Percentiles rank a stretch among this genome's conserved stretches.
phyloP scores from a whole-genome alignment of 2,797 vertebrate genomes.

The Sciurus vulgaris region DNA sequence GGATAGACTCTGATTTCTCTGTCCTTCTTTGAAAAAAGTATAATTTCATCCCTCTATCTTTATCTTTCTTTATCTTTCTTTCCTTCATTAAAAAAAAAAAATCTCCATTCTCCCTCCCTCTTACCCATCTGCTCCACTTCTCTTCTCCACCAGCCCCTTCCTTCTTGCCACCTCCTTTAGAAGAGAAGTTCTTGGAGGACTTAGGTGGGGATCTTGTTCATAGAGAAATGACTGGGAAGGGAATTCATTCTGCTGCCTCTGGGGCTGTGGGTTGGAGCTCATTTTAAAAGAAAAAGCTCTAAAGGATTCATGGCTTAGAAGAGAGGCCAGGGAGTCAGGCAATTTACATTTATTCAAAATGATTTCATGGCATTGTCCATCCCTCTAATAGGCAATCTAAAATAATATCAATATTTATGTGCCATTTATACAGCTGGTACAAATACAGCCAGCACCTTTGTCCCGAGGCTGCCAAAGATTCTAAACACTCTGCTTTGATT shows the following conservation, averaged over 20 bases:
- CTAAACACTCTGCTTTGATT: conserved; percentile 7
- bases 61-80: not conserved
- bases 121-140: not conserved
- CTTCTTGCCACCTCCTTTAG: not conserved
- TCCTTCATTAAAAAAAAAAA: not conserved
- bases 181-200: not conserved
- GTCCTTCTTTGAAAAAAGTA: not conserved
- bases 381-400: conserved; percentile 32
- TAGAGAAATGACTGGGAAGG: not conserved
- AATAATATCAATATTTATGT: conserved; percentile 7
- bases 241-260: not conserved
- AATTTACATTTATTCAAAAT: not conserved
- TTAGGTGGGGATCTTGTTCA: rapidly evolving
- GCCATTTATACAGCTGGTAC: not conserved
- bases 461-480: not conserved
- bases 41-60: not conserved
- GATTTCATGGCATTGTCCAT: not conserved
- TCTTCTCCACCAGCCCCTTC: not conserved
- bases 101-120: not conserved
- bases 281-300: not conserved
- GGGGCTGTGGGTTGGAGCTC: not conserved
- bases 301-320: not conserved
- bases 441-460: not conserved
- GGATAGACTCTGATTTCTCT: rapidly evolving
- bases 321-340: not conserved